Percentiles rank a stretch among this genome's conserved stretches.
These are phyloP conservation scores for Pyxicephalus adspersus DNA, from an alignment of 2,113 vertebrate species.

Conservation along the genomic window DNA sequence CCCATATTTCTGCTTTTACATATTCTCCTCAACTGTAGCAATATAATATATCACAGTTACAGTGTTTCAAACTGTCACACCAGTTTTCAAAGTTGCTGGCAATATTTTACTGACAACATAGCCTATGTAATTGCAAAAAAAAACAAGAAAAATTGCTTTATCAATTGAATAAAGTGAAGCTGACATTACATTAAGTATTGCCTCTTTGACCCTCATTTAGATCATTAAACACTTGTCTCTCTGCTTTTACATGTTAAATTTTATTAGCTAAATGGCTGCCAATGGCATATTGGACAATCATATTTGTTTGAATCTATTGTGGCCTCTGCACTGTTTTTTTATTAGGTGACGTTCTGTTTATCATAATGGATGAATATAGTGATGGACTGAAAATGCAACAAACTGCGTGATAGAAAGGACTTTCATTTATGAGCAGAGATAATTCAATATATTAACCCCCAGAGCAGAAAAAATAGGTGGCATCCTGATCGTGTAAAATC, in stretches of 20 bases:
- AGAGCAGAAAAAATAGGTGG: no score
- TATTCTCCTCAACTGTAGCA: background rate
- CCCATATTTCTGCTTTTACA: no score
- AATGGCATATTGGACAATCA: background rate
- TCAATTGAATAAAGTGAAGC: slow-evolving; percentile 26
- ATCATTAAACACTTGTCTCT: background rate
- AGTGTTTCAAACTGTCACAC: background rate
- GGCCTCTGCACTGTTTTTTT: background rate
- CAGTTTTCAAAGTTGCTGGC: background rate
- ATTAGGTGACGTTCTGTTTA: background rate
- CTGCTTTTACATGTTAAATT: slow-evolving; percentile 7
- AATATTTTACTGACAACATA: background rate
- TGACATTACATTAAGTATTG: background rate
- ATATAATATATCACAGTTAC: background rate
- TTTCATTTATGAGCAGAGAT: no score
- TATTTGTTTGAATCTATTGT: slow-evolving; percentile 4
- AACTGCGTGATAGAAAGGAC: no score
- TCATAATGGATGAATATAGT: background rate
- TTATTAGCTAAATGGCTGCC: slow-evolving; percentile 33
- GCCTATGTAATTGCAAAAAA: background rate
- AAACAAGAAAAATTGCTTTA: background rate
- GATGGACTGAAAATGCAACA: background rate
- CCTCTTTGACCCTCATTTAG: background rate
- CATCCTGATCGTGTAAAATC: no score
- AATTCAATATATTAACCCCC: no score